These are phyloP conservation scores for Meliscaeva auricollis DNA, from an alignment of 2,888 invertebrate species.

Conservation along the genomic window DNA sequence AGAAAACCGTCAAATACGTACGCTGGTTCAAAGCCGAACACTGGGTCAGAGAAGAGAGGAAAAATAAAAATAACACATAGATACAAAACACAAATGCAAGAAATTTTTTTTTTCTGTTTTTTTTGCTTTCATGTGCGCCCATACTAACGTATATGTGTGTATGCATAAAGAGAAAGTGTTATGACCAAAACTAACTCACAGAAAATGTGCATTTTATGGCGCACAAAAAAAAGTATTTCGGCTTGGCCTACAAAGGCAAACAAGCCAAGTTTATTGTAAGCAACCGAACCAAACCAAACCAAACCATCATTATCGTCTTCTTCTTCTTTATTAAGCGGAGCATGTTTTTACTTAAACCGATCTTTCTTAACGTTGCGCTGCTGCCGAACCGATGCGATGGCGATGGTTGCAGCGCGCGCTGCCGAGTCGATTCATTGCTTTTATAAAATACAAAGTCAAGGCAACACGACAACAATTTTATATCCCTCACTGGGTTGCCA, in stretches of 20 bases:
- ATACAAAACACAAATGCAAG: slow-evolving; percentile 1
- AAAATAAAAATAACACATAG: neutral
- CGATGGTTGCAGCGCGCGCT: neutral
- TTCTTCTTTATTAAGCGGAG: neutral
- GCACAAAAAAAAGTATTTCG: neutral
- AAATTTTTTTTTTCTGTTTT: too few species aligned
- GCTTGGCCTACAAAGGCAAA: neutral
- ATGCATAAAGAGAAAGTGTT: slow-evolving; percentile 28
- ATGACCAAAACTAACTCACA: slow-evolving; percentile 24
- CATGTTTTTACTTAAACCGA: neutral
- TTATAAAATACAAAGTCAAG: neutral
- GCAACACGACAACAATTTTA: neutral
- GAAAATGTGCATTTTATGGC: neutral
- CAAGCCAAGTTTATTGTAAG: neutral
- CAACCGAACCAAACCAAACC: neutral
- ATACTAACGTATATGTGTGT: neutral
- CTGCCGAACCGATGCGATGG: too few species aligned
- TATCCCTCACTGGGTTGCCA: neutral
- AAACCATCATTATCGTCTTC: neutral
- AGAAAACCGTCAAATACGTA: neutral
- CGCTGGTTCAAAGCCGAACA: neutral
- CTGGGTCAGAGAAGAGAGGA: slow-evolving; percentile 4
- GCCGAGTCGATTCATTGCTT: neutral
- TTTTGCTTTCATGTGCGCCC: neutral
- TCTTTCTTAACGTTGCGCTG: neutral